phyloP scores from a whole-genome alignment of 2,113 vertebrate species.

The Vanacampus margaritifer region DNA sequence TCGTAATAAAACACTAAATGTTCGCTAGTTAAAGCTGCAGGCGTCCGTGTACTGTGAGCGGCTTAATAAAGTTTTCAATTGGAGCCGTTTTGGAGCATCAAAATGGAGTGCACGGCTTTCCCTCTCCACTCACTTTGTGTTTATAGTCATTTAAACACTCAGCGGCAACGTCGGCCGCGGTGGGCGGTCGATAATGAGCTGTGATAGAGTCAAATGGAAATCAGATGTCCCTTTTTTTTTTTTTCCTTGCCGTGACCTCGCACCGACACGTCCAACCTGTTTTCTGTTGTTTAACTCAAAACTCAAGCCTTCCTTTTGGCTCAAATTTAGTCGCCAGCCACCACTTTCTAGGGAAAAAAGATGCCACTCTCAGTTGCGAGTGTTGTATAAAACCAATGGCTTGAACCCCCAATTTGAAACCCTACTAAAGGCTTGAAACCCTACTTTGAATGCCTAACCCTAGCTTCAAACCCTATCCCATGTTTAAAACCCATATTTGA shows the following conservation, averaged over 20 bases:
- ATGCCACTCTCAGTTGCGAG: too few relatives aligned
- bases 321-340: too few relatives aligned
- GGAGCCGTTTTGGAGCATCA: background rate
- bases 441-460: too few relatives aligned
- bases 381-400: too few relatives aligned
- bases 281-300: background rate
- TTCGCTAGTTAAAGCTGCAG: background rate
- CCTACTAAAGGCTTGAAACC: too few relatives aligned
- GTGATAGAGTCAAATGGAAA: slow-evolving; percentile 25
- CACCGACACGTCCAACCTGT: background rate
- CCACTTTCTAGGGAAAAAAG: too few relatives aligned
- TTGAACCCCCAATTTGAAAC: too few relatives aligned
- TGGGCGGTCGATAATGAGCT: slow-evolving; percentile 28
- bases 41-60: background rate
- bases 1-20: background rate
- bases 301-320: too few relatives aligned
- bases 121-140: slow-evolving; percentile 2
- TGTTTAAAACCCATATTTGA: too few relatives aligned
- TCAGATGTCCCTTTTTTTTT: slow-evolving; percentile 14
- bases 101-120: background rate
- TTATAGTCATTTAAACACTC: slow-evolving; percentile 23
- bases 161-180: slow-evolving; percentile 4
- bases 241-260: background rate
- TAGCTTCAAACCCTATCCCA: too few relatives aligned
- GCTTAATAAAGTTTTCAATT: background rate